phyloP scores from a whole-genome alignment of 1,140 invertebrate genomes.

The Zaprionus gabonicus region DNA sequence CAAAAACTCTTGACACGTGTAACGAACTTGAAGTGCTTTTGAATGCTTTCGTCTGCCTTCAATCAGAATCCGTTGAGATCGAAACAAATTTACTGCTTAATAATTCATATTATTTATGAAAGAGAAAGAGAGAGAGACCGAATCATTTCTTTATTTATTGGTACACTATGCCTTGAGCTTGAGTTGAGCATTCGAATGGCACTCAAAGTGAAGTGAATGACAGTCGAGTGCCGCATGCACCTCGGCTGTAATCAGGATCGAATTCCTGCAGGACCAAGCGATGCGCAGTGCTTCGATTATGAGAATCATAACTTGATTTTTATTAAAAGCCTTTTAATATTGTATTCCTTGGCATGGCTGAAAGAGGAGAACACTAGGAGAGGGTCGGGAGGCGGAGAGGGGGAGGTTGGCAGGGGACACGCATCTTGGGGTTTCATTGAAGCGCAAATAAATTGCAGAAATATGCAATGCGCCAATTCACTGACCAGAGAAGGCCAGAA shows the following conservation, averaged over 20 bases:
- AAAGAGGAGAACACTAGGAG: not conserved
- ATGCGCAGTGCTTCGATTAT: slow-evolving; percentile 53
- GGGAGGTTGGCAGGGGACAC: slow-evolving; percentile 3
- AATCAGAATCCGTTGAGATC: not conserved
- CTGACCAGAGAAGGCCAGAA: slow-evolving; percentile 19
- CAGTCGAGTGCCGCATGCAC: slow-evolving; percentile 8
- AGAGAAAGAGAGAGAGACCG: no score
- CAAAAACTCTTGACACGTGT: slow-evolving; percentile 12
- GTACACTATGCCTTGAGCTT: slow-evolving; percentile 10
- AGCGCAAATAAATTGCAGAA: slow-evolving; percentile 67
- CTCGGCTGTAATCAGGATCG: slow-evolving; percentile 35
- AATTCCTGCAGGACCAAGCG: slow-evolving; percentile 22
- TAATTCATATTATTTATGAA: not conserved
- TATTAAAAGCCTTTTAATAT: slow-evolving; percentile 67
- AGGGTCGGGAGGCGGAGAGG: not conserved
- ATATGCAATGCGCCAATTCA: slow-evolving; percentile 65
- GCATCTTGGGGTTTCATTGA: slow-evolving; percentile 58
- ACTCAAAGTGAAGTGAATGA: slow-evolving; percentile 19
- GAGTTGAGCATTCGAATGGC: slow-evolving; percentile 12
- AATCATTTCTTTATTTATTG: not conserved
- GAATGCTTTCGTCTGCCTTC: not conserved
- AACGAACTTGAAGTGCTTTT: not conserved
- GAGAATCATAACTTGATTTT: slow-evolving; percentile 53
- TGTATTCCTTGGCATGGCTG: slow-evolving; percentile 23
- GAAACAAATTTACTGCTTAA: not conserved